Conservation (phyloP, 1,140 invertebrate species). For the Euura lappo region DNA sequence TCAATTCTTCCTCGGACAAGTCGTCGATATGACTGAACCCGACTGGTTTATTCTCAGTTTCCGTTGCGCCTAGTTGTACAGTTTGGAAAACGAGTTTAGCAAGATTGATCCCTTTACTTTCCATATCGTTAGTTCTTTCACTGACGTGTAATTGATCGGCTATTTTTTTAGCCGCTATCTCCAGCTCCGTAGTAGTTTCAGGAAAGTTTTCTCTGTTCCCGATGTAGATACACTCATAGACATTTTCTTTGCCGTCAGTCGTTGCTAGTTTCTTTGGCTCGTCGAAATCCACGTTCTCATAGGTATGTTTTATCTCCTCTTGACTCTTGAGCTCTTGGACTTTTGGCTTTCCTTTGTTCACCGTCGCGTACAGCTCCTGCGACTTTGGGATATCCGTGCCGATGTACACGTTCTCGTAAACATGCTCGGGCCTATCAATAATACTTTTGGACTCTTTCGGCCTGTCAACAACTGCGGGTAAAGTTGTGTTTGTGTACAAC, state of each 20-base stretch:
- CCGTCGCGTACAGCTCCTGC: constrained; percentile 18
- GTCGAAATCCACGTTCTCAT: constrained; percentile 46
- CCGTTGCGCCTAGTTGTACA: constrained; percentile 33
- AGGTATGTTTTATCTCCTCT: constrained; percentile 37
- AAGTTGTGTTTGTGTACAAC: constrained; percentile 11
- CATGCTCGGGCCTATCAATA: constrained; percentile 35
- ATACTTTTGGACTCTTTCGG: constrained; percentile 21
- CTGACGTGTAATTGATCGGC: constrained; percentile 33
- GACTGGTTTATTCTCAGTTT: constrained; percentile 27
- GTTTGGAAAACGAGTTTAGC: constrained; percentile 42
- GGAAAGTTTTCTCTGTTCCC: constrained; percentile 34
- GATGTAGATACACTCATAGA: constrained; percentile 43
- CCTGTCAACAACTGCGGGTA: constrained; percentile 1
- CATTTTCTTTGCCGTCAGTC: constrained; percentile 22
- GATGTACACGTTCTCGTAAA: constrained; percentile 47
- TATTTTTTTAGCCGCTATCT: constrained; percentile 43
- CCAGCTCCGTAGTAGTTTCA: constrained; percentile 42
- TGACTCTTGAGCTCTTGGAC: constrained; percentile 21
- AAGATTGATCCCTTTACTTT: constrained; percentile 29
- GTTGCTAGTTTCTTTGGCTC: constrained; percentile 16
- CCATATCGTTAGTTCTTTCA: constrained; percentile 22
- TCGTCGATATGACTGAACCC: constrained; percentile 56
- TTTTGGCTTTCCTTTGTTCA: constrained; percentile 20
- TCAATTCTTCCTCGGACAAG: constrained; percentile 65
- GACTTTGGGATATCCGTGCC: constrained; percentile 35